Percentiles rank a stretch among this genome's conserved stretches.
These are phyloP conservation scores for Nematopogon swammerdamellus DNA, from an alignment of 2,888 invertebrate species.

Conservation along the genomic window DNA sequence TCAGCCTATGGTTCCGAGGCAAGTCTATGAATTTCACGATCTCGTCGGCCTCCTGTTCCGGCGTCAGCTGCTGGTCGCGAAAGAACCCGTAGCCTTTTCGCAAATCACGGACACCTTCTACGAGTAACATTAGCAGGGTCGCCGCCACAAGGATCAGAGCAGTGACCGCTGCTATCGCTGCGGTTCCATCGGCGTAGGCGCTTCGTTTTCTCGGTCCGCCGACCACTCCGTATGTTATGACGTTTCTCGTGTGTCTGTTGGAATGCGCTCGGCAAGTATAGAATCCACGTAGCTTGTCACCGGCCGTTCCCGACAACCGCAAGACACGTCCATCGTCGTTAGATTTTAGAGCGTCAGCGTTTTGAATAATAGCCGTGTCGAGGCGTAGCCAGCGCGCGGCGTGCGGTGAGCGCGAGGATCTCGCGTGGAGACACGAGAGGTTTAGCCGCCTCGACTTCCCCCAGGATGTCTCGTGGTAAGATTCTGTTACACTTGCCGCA, in stretches of 20 bases:
- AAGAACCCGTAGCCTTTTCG: slow-evolving; percentile 40
- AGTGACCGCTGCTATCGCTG: slow-evolving; percentile 29
- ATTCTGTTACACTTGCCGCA: slow-evolving; percentile 40
- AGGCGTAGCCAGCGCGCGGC: slow-evolving; percentile 33
- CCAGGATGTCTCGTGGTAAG: slow-evolving; percentile 39
- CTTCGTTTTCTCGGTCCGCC: slow-evolving; percentile 28
- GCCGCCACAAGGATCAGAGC: slow-evolving; percentile 28
- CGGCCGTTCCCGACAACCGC: slow-evolving; percentile 26
- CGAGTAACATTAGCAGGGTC: slow-evolving; percentile 31
- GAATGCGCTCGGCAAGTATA: slow-evolving; percentile 37
- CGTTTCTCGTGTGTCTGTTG: slow-evolving; percentile 27
- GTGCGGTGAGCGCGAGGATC: slow-evolving; percentile 20
- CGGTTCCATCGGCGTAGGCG: slow-evolving; percentile 27
- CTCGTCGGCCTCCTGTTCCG: slow-evolving; percentile 35
- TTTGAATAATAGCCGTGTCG: slow-evolving; percentile 23
- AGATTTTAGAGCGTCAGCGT: slow-evolving; percentile 22
- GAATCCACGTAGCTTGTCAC: slow-evolving; percentile 34
- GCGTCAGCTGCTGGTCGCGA: slow-evolving; percentile 33
- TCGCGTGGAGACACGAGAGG: slow-evolving; percentile 36
- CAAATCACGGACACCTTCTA: slow-evolving; percentile 36
- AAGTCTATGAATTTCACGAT: slow-evolving; percentile 34
- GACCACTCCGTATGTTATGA: slow-evolving; percentile 41
- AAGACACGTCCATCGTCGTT: slow-evolving; percentile 34
- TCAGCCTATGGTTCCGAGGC: slow-evolving; percentile 22
- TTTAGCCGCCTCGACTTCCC: slow-evolving; percentile 34